Evolutionary conservation across 2,797 vertebrate species (phyloP).

Genomic region (Diglossa cyanea): DNA sequence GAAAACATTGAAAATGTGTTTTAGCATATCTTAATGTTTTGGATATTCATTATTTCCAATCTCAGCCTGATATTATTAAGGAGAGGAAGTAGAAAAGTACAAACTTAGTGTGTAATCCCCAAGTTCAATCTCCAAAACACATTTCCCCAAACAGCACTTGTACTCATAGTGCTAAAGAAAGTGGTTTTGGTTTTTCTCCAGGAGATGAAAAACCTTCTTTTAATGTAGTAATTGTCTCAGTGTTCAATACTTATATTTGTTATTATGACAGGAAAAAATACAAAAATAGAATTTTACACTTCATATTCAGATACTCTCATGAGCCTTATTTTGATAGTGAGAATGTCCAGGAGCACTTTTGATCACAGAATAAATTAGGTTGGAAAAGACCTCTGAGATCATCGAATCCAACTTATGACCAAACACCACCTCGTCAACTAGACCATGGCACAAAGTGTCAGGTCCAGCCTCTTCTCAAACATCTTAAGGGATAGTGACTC

Average conservation of each 20-base stretch:
- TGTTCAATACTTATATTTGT: background rate
- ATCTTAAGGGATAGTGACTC: background rate
- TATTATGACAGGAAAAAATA: background rate
- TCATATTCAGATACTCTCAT: background rate
- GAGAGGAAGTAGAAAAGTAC: background rate
- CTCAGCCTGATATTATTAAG: background rate
- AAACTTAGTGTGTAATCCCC: background rate
- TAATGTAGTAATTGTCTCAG: background rate
- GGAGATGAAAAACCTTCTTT: background rate
- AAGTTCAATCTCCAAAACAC: background rate
- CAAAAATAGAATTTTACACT: background rate
- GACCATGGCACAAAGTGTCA: background rate
- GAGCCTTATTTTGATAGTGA: background rate
- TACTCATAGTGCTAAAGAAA: background rate
- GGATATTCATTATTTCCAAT: background rate
- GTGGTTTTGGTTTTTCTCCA: background rate
- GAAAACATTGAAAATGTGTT: background rate
- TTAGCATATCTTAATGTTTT: background rate
- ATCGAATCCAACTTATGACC: background rate
- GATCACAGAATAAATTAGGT: background rate
- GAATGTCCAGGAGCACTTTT: background rate
- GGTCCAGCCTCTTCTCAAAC: background rate
- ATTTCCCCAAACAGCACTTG: background rate
- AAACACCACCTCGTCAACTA: background rate
- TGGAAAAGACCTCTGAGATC: background rate